A percentile compares a stretch with the other conserved stretches of the same genome.
phyloP scores from a whole-genome alignment of 2,888 invertebrate species.

The Pseudococcus viburni region DNA sequence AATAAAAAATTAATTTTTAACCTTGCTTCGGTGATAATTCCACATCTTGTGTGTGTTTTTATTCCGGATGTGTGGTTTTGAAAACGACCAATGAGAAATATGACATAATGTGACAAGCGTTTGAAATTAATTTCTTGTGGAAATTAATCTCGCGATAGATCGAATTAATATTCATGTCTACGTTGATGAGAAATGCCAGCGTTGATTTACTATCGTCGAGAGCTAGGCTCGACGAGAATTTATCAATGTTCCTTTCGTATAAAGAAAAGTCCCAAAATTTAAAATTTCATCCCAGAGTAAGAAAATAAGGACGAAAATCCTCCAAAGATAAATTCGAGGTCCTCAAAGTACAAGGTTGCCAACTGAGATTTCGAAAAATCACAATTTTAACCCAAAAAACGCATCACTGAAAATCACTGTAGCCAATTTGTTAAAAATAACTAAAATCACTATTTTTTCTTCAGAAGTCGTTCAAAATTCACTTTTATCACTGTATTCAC shows the following conservation, averaged over 20 bases:
- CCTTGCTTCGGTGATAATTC: constrained; percentile 23
- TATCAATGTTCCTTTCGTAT: not conserved
- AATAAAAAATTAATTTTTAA: constrained; percentile 31
- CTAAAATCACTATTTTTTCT: too few species aligned
- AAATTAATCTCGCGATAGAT: constrained; percentile 52
- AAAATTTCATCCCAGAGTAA: not conserved
- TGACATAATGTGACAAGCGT: constrained; percentile 65
- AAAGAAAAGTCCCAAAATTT: not conserved
- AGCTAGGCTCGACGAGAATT: not conserved
- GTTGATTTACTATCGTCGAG: constrained; percentile 15
- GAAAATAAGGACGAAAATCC: not conserved
- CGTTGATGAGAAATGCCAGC: not conserved
- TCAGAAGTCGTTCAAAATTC: too few species aligned
- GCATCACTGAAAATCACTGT: too few species aligned
- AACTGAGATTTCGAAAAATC: too few species aligned
- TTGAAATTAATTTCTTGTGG: constrained; percentile 61
- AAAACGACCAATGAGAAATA: not conserved
- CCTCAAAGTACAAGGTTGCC: not conserved
- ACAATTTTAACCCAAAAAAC: too few species aligned
- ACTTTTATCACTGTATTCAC: too few species aligned
- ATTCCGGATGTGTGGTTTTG: not conserved
- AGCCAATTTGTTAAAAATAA: too few species aligned
- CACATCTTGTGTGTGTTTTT: not conserved
- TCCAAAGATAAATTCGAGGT: not conserved
- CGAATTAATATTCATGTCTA: constrained; percentile 14